Percentiles rank a stretch among this genome's conserved stretches.
phyloP scores from a whole-genome alignment of 92 coral and sea anemone genomes.

The Umimayanthus chanpuru region DNA sequence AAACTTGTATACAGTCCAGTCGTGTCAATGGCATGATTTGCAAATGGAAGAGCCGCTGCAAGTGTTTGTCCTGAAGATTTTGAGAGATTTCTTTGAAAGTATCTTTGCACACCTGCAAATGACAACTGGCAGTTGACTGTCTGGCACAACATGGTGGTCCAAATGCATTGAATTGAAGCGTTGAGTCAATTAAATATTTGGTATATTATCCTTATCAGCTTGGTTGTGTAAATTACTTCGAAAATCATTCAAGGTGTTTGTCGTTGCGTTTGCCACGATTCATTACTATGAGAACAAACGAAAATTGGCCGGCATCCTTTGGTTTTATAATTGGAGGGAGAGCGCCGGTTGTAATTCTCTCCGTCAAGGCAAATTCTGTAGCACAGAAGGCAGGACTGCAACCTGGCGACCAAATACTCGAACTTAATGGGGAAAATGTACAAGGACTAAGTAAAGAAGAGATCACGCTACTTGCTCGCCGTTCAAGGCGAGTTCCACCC shows the following conservation, averaged over 20 bases:
- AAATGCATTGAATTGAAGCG: constrained; percentile 1
- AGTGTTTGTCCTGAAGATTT: neutral
- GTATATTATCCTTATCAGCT: constrained; percentile 7
- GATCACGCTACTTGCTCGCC: constrained; percentile 74
- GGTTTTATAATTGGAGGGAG: constrained; percentile 93
- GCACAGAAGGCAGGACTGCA: constrained; percentile 97
- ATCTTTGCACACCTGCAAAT: constrained; percentile 37
- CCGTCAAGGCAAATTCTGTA: constrained; percentile 86
- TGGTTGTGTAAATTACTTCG: constrained; percentile 17
- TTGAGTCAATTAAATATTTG: constrained; percentile 34
- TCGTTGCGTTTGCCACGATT: neutral
- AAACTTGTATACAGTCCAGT: neutral
- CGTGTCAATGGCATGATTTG: neutral
- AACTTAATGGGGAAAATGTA: constrained; percentile 93
- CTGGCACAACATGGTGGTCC: constrained; percentile 34
- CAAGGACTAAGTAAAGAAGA: constrained; percentile 89
- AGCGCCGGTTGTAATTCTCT: constrained; percentile 95
- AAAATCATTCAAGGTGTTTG: neutral
- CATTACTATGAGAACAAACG: constrained; percentile 76
- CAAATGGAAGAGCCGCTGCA: neutral
- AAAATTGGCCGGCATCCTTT: constrained; percentile 93
- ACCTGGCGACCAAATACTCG: constrained; percentile 97
- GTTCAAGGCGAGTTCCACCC: constrained; percentile 96
- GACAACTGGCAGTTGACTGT: constrained; percentile 27
- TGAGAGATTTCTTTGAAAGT: neutral